Conservation (phyloP, 2,797 vertebrate genomes). For the Semaprochilodus insignis region DNA sequence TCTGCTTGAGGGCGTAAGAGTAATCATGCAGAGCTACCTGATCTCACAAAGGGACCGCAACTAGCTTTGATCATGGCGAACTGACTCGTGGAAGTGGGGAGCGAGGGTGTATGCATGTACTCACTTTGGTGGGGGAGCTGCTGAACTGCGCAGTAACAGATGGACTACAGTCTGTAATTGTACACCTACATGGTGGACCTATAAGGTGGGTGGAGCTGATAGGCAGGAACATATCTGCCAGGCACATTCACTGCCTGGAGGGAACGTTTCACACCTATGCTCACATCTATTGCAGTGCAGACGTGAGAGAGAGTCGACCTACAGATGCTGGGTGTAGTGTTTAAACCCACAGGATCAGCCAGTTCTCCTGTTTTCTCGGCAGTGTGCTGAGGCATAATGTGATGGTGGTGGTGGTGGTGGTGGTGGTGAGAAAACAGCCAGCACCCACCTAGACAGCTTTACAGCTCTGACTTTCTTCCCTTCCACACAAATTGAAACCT, state of each 20-base stretch:
- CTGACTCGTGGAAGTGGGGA: no score
- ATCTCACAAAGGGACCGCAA: background rate
- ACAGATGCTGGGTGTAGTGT: no score
- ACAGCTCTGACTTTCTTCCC: background rate
- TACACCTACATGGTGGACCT: no score
- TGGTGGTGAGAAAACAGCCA: background rate
- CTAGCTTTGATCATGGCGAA: background rate
- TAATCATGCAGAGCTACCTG: background rate
- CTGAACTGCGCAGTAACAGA: no score
- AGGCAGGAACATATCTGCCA: no score
- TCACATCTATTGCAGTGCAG: no score
- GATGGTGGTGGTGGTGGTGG: background rate
- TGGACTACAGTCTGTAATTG: no score
- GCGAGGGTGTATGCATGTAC: background rate
- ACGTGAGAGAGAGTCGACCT: no score
- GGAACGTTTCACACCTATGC: no score
- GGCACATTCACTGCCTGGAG: no score
- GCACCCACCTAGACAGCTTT: background rate
- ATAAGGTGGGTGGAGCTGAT: no score
- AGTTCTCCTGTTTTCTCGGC: background rate
- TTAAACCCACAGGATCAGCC: background rate
- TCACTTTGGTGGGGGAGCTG: no score
- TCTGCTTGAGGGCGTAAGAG: background rate
- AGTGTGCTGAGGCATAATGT: background rate
- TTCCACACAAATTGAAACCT: slow-evolving; percentile 3